Conservation (phyloP, 2,797 vertebrate species). For the Coluber constrictor region DNA sequence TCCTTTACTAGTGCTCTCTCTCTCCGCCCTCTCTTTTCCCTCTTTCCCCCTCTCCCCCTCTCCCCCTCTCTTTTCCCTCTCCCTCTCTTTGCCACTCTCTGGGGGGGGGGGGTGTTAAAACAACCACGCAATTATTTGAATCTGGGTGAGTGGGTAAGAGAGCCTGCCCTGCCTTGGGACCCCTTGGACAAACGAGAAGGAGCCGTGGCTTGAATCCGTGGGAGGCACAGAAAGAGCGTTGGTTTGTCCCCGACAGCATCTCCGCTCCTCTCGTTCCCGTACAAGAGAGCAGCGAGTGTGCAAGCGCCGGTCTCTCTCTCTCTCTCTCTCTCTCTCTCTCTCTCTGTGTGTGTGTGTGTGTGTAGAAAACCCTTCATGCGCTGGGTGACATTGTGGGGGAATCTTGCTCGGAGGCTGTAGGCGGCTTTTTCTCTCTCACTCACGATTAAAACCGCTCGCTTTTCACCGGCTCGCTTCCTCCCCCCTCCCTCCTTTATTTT, state of each 20-base stretch:
- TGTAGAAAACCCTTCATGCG: conserved; percentile 61
- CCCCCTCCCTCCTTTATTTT: too few species aligned
- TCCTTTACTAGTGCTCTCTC: too few species aligned
- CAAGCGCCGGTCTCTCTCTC: background rate
- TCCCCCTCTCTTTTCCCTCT: conserved; percentile 40
- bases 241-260: conserved; percentile 65
- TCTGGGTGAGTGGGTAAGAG: conserved; percentile 79
- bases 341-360: background rate
- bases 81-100: conserved; percentile 59
- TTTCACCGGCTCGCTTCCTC: background rate
- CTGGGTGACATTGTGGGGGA: conserved; percentile 73
- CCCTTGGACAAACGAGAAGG: conserved; percentile 80
- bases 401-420: conserved; percentile 70
- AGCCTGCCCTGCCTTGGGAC: conserved; percentile 73
- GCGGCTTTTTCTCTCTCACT: conserved; percentile 48
- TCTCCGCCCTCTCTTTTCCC: conserved; percentile 39
- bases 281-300: conserved; percentile 57
- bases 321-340: too few species aligned
- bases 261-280: conserved; percentile 45
- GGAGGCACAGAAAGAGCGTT: conserved; percentile 60
- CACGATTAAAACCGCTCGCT: background rate
- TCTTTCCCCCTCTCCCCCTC: too few species aligned
- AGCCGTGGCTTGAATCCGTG: conserved; percentile 69
- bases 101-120: conserved; percentile 51
- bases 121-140: conserved; percentile 72